phyloP scores from a whole-genome alignment of 2,113 vertebrate genomes.

The Ceyx melanurus region DNA sequence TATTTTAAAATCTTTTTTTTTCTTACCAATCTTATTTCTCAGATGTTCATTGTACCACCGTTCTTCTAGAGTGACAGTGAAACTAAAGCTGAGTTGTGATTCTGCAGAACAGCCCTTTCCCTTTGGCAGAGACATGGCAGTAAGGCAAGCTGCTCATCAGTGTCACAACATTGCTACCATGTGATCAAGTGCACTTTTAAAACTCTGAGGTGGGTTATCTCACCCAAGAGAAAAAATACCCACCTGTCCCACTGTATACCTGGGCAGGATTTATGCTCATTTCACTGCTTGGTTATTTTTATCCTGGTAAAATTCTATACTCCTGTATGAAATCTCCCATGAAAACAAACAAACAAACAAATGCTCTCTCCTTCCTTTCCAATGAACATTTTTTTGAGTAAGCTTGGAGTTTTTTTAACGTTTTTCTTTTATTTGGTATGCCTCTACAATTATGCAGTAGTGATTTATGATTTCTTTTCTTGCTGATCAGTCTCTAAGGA shows the following conservation, averaged over 20 bases:
- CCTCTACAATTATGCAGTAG: background rate
- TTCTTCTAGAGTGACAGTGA: background rate
- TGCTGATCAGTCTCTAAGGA: background rate
- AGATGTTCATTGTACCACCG: fast-evolving
- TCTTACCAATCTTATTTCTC: background rate
- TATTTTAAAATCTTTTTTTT: background rate
- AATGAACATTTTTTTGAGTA: background rate
- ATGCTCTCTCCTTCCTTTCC: background rate
- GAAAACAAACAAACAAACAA: background rate
- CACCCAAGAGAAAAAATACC: background rate
- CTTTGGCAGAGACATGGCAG: background rate
- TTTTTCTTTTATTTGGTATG: background rate
- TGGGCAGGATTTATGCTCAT: background rate
- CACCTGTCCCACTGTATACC: background rate
- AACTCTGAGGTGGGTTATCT: background rate
- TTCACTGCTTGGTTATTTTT: background rate
- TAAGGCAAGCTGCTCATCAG: background rate
- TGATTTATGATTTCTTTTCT: background rate
- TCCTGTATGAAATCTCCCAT: background rate
- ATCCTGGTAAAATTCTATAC: background rate
- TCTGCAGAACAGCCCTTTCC: background rate
- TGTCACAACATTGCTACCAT: background rate
- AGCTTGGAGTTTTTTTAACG: background rate
- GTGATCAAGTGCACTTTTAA: background rate
- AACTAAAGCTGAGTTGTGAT: background rate